Evolutionary conservation across 2,797 vertebrate species (phyloP), one percentile per base, ranked within the genome.

Genomic region (Hydrophis major): DNA sequence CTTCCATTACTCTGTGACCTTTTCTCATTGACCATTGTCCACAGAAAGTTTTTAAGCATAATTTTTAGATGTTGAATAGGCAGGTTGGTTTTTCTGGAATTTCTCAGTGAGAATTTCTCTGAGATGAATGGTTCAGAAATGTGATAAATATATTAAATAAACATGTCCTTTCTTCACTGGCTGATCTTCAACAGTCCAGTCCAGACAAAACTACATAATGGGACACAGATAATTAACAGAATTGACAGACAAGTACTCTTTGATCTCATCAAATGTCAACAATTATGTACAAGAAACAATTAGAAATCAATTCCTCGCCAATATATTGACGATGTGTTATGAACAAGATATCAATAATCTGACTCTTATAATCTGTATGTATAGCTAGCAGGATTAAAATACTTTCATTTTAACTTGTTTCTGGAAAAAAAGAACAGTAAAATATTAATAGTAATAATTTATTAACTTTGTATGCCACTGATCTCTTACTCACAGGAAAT

Each of bases 1-100:
- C 69, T 74, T 50, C 88, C 74, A 57, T 20, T 94, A 90, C 22
- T 63, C 89, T 90, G 11, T 78, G 89, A 60, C 32, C 56, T 91
- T 92, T 93, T 91, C 50, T 91, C 66, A 87, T 63, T 60, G 18
- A 60, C 55, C 47, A 59, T 47, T 37, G 47, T 61, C 28, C 87
- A 91, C 56, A 56, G 32, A 92, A 93, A 90, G 28, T 89, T 92
- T 20, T 74, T 4, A 22, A 25, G 47, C 12, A 28, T 60, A 87
- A 57, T 37, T 18, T 89, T 59, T 56, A 83, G 28, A 47, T 27
- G 63, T 11, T 61, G 56, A 16, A 57, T 59, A 61, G n/a, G 55
- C 74, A 55, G 16, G 61, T 4, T 37, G 61, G 42, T 91, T 42
- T 53, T 5, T 50, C 12, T 57, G n/a, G 18, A 91, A 91, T 47